Conservation (phyloP, 1,140 invertebrate genomes). For the Drosophila quadrilineata region DNA sequence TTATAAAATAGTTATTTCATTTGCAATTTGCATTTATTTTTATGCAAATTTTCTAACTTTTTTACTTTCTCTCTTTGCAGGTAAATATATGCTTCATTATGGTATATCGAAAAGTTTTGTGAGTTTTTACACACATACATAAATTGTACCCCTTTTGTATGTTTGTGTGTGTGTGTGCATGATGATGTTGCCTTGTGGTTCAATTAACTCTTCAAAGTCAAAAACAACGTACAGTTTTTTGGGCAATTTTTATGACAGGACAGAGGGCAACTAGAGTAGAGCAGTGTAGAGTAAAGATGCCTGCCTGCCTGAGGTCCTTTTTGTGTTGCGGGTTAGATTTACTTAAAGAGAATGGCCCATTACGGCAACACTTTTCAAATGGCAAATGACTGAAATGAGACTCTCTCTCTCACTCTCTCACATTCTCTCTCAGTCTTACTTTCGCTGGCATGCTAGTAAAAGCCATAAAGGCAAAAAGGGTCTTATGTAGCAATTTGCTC, state of each 20-base stretch:
- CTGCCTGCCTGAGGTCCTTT: too few species aligned
- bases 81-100: conserved; percentile 13
- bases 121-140: too few species aligned
- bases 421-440: too few species aligned
- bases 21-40: too few species aligned
- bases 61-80: conserved; percentile 17
- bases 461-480: conserved; percentile 41
- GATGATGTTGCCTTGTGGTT: conserved; percentile 50
- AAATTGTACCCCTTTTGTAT: too few species aligned
- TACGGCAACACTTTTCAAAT: conserved; percentile 22
- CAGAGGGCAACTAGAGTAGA: too few species aligned
- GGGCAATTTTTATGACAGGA: too few species aligned
- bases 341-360: conserved; percentile 48
- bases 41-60: not conserved
- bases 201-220: conserved; percentile 55
- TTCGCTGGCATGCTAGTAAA: too few species aligned
- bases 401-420: too few species aligned
- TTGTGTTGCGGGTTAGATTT: conserved; percentile 45
- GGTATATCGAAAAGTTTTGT: not conserved
- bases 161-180: too few species aligned
- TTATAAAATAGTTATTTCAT: too few species aligned
- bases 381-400: conserved; percentile 6
- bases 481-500: conserved; percentile 50
- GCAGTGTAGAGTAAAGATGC: too few species aligned
- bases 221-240: conserved; percentile 23